Percentiles rank a stretch among this genome's conserved stretches.
These are phyloP conservation scores for Callaeas wilsoni DNA, from an alignment of 2,113 vertebrate species.

Conservation along the genomic window DNA sequence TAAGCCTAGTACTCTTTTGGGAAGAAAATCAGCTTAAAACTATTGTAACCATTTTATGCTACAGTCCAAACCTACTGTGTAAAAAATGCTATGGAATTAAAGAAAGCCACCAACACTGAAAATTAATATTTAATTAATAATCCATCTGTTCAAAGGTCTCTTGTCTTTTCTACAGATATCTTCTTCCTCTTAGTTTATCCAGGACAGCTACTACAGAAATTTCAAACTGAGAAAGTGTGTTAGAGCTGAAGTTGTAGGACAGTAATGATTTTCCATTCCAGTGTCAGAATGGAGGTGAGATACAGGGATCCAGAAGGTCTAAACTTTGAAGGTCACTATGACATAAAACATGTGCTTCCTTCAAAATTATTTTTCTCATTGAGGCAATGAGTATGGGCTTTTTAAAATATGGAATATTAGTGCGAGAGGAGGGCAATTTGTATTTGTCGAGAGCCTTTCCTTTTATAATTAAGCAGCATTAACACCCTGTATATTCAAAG, in stretches of 20 bases:
- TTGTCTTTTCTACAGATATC: not conserved
- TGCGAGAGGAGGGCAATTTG: accelerated
- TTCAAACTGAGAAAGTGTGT: not conserved
- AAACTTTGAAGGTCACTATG: not conserved
- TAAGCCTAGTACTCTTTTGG: not conserved
- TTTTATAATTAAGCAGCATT: not conserved
- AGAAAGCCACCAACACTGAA: not conserved
- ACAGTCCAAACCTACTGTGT: not conserved
- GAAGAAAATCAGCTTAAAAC: not conserved
- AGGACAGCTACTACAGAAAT: not conserved
- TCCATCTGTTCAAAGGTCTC: not conserved
- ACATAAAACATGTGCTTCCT: not conserved
- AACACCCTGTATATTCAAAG: not conserved
- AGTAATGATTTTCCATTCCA: not conserved
- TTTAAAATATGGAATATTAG: not conserved
- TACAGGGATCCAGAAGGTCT: not conserved
- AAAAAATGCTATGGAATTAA: not conserved
- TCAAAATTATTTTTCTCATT: not conserved
- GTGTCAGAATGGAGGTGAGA: not conserved
- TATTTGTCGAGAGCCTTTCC: not conserved
- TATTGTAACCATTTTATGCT: not conserved
- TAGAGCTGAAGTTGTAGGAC: not conserved
- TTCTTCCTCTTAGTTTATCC: not conserved
- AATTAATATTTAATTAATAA: not conserved
- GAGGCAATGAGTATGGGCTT: not conserved